These are phyloP conservation scores for Hemaris fuciformis DNA, from an alignment of 2,888 invertebrate species.

Conservation along the genomic window DNA sequence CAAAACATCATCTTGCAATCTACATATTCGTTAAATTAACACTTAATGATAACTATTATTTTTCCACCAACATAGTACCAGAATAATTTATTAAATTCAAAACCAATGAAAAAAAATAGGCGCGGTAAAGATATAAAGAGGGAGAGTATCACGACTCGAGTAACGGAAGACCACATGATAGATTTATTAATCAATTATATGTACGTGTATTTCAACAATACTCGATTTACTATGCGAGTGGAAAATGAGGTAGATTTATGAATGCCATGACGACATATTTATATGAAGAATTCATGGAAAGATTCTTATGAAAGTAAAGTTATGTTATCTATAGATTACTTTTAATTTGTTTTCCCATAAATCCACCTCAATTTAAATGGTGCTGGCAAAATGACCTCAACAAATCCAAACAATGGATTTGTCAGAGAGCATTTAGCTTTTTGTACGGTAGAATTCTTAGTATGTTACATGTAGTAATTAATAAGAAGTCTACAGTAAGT, in stretches of 20 bases:
- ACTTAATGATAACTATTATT: not conserved
- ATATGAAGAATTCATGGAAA: too few relatives aligned
- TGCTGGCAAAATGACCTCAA: not conserved
- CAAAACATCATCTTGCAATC: constrained; percentile 11
- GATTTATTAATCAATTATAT: not conserved
- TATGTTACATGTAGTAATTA: not conserved
- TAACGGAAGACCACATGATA: too few relatives aligned
- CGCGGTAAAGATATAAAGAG: too few relatives aligned
- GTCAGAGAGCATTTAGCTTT: not conserved
- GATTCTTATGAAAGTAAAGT: too few relatives aligned
- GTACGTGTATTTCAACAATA: not conserved
- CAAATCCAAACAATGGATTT: not conserved
- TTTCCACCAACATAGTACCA: not conserved
- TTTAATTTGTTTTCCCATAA: not conserved
- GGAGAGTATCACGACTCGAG: too few relatives aligned
- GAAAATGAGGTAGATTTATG: not conserved
- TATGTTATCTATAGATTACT: too few relatives aligned
- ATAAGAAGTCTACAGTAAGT: not conserved
- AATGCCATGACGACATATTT: not conserved
- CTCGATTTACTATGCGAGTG: not conserved
- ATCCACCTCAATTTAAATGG: not conserved
- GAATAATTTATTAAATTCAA: too few relatives aligned
- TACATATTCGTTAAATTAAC: not conserved
- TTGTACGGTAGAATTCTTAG: not conserved
- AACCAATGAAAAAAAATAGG: too few relatives aligned